Evolutionary conservation across 2,888 invertebrate genomes (phyloP).

Genomic region (Crossocerus cetratus): DNA sequence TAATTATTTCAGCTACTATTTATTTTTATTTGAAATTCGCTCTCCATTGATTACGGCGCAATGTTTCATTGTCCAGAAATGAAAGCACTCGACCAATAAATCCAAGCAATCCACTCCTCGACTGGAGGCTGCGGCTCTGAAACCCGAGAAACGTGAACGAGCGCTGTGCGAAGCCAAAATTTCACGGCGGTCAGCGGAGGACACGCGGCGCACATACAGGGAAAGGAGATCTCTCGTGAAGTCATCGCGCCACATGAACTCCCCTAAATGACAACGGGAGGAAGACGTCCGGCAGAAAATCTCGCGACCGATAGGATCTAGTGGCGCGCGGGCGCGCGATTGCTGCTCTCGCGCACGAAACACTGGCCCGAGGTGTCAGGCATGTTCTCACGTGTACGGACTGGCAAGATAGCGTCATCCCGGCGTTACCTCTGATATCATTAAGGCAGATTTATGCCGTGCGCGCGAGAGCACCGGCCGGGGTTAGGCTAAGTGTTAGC

Average conservation of each 20-base stretch:
- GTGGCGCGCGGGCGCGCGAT: conserved; percentile 47
- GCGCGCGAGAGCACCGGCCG: conserved; percentile 32
- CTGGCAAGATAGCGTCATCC: conserved; percentile 66
- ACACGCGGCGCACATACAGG: neutral
- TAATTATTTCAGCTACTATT: no score
- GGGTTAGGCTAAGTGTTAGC: conserved; percentile 51
- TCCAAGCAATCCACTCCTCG: no score
- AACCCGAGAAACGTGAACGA: conserved; percentile 33
- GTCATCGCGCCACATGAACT: conserved; percentile 37
- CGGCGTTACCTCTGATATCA: conserved; percentile 70
- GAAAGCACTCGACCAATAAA: no score
- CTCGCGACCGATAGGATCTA: conserved; percentile 59
- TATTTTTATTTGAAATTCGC: no score
- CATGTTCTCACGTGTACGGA: conserved; percentile 70
- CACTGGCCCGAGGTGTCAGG: conserved; percentile 67
- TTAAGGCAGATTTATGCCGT: conserved; percentile 73
- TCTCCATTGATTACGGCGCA: no score
- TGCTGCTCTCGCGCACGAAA: conserved; percentile 37
- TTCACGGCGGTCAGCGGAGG: conserved; percentile 13
- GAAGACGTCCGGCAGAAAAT: conserved; percentile 44
- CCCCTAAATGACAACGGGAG: conserved; percentile 42
- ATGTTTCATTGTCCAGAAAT: no score
- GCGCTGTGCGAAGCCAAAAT: conserved; percentile 8
- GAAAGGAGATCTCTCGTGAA: conserved; percentile 21
- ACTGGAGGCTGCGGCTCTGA: conserved; percentile 14